phyloP scores from a whole-genome alignment of 2,888 invertebrate genomes.

The Pecten maximus region DNA sequence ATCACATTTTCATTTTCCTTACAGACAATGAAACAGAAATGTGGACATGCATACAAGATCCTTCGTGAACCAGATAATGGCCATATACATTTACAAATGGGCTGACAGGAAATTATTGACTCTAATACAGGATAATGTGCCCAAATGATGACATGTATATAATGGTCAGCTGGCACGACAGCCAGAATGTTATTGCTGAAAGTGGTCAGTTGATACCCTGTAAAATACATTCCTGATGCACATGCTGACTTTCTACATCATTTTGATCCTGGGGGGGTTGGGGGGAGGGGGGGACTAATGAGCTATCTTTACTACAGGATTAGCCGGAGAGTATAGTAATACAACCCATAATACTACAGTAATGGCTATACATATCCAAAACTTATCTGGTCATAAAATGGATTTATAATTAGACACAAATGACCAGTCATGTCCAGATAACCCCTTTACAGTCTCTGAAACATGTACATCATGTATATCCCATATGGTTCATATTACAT shows the following conservation, averaged over 20 bases:
- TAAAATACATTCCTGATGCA: not conserved
- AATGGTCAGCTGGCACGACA: not conserved
- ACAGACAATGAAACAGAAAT: not conserved
- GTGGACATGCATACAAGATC: not conserved
- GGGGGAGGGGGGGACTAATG: no score
- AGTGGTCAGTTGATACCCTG: not conserved
- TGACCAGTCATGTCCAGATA: not conserved
- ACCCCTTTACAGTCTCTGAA: not conserved
- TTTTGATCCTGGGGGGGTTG: not conserved
- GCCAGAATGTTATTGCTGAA: not conserved
- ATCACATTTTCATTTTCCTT: no score
- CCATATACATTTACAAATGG: not conserved
- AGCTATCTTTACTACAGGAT: no score
- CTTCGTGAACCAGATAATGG: not conserved
- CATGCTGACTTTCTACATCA: not conserved
- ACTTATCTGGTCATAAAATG: slow-evolving; percentile 14
- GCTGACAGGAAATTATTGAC: slow-evolving; percentile 2
- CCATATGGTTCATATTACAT: slow-evolving; percentile 11
- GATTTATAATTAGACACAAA: slow-evolving; percentile 10
- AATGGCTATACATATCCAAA: not conserved
- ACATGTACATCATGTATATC: not conserved
- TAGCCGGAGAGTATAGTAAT: not conserved
- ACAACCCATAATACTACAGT: not conserved
- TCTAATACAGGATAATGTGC: not conserved
- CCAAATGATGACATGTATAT: not conserved